A percentile compares a stretch with the other conserved stretches of the same genome.
Conservation (phyloP, 2,888 invertebrate species). For the Aphelenchoides bicaudatus region DNA sequence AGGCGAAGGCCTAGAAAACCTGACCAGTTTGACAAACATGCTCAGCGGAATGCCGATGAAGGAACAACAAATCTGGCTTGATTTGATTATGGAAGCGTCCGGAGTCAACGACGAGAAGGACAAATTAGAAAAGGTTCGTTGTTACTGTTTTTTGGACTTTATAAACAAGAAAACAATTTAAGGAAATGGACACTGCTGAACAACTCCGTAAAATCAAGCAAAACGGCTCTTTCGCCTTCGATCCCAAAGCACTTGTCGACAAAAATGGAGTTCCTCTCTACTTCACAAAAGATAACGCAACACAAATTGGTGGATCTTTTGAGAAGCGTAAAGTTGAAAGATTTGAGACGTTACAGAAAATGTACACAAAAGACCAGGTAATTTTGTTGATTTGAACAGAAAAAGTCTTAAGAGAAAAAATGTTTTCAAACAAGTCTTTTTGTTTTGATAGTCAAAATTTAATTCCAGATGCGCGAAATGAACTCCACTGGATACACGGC, state of each 20-base stretch:
- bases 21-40: conserved; percentile 19
- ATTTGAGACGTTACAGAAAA: conserved; percentile 48
- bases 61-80: conserved; percentile 43
- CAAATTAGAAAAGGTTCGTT: conserved; percentile 19
- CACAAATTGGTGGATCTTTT: conserved; percentile 42
- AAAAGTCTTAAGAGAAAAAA: neutral
- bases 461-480: conserved; percentile 41
- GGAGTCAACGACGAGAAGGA: conserved; percentile 40
- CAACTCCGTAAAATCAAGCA: conserved; percentile 1
- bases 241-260: neutral
- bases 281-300: conserved; percentile 46
- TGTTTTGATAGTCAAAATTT: no score
- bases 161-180: neutral
- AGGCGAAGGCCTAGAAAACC: conserved; percentile 36
- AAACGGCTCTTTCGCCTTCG: neutral
- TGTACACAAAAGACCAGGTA: conserved; percentile 49
- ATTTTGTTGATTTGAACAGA: neutral
- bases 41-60: conserved; percentile 15
- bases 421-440: conserved; percentile 8
- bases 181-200: conserved; percentile 7
- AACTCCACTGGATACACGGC: conserved; percentile 49
- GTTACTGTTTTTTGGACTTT: neutral
- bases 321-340: conserved; percentile 50
- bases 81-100: conserved; percentile 45
- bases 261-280: conserved; percentile 42